A percentile compares a stretch with the other conserved stretches of the same genome.
phyloP scores from a whole-genome alignment of 2,797 vertebrate genomes.

The Rhincodon typus region DNA sequence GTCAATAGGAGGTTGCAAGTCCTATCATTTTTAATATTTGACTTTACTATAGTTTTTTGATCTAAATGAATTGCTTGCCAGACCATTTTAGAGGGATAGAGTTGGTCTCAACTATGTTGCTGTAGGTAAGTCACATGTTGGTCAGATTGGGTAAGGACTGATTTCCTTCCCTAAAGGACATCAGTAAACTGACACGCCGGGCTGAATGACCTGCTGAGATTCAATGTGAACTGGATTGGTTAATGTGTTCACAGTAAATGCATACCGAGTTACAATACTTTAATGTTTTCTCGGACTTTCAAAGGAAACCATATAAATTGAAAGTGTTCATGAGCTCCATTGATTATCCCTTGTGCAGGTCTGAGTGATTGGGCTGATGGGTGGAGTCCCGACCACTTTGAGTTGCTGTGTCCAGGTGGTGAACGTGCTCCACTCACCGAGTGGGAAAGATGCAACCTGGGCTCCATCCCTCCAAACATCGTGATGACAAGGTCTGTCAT shows the following conservation, averaged over 20 bases:
- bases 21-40: background rate
- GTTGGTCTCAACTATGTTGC: background rate
- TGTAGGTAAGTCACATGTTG: background rate
- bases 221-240: background rate
- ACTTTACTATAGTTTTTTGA: background rate
- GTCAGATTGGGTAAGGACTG: background rate
- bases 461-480: conserved; percentile 67
- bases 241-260: background rate
- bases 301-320: background rate
- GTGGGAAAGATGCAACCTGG: conserved; percentile 76
- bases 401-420: conserved; percentile 70
- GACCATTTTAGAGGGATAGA: background rate
- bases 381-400: conserved; percentile 61
- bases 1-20: background rate
- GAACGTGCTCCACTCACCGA: conserved; percentile 62
- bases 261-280: background rate
- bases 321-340: background rate
- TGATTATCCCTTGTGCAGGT: conserved; percentile 51
- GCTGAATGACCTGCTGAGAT: background rate
- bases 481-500: conserved; percentile 79
- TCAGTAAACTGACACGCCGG: background rate
- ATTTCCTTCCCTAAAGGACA: background rate
- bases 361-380: conserved; percentile 72
- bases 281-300: background rate
- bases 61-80: background rate